These are phyloP conservation scores for Monopis laevigella DNA, from an alignment of 2,888 invertebrate species.

Conservation along the genomic window DNA sequence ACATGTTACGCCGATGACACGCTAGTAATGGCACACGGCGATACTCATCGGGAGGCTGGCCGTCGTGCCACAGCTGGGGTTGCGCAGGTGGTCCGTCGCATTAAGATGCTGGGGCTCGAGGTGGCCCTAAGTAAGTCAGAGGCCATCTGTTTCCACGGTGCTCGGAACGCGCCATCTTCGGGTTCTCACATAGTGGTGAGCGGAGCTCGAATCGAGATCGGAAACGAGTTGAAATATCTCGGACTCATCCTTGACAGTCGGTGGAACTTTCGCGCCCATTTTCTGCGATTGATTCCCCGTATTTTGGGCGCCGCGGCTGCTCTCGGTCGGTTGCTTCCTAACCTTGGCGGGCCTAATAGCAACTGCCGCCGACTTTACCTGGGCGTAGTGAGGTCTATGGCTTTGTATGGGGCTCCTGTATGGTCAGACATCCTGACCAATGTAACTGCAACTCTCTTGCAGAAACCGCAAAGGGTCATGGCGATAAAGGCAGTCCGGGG, in stretches of 20 bases:
- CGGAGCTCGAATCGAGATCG: conserved; percentile 11
- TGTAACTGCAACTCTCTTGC: neutral
- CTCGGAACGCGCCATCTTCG: neutral
- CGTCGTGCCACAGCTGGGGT: neutral
- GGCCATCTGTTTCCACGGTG: neutral
- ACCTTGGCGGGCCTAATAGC: neutral
- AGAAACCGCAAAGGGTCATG: conserved; percentile 1
- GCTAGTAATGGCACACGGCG: conserved; percentile 12
- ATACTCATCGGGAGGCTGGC: neutral
- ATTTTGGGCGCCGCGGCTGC: neutral
- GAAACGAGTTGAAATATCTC: conserved; percentile 15
- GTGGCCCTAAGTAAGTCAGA: neutral
- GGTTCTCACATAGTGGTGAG: conserved; percentile 1
- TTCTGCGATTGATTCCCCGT: conserved; percentile 3
- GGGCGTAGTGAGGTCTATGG: neutral
- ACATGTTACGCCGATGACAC: conserved; percentile 18
- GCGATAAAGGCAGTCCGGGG: neutral
- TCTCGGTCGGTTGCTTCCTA: neutral
- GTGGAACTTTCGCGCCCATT: conserved; percentile 15
- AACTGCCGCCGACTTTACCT: neutral
- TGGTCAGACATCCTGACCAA: conserved; percentile 1
- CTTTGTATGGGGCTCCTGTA: conserved; percentile 2
- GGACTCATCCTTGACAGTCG: conserved; percentile 16
- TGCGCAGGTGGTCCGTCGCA: neutral
- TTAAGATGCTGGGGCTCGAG: neutral